Evolutionary conservation across 2,113 vertebrate species (phyloP).

Genomic region (Oceanites oceanicus): DNA sequence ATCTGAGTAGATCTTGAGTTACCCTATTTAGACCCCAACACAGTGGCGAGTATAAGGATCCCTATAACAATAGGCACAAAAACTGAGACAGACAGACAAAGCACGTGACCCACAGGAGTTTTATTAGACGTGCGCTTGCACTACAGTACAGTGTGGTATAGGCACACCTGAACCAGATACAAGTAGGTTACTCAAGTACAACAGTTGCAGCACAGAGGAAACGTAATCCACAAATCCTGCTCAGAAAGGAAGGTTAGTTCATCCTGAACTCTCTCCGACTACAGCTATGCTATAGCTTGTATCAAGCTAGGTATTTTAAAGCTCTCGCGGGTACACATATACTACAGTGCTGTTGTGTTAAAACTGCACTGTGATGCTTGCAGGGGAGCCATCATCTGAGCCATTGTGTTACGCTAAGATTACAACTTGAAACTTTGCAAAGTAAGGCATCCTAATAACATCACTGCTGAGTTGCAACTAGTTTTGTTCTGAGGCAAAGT

Average conservation of each 20-base stretch:
- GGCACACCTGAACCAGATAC: slow-evolving; percentile 18
- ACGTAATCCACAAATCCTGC: neutral
- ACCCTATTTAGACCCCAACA: neutral
- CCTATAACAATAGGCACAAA: neutral
- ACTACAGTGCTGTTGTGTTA: neutral
- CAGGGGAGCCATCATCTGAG: neutral
- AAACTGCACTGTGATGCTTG: neutral
- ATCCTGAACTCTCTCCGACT: neutral
- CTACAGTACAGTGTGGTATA: slow-evolving; percentile 40
- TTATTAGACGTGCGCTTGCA: slow-evolving; percentile 41
- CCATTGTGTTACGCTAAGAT: neutral
- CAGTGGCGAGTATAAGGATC: rapidly evolving
- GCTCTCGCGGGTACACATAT: neutral
- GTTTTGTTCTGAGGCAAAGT: neutral
- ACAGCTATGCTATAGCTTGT: neutral
- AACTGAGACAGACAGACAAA: neutral
- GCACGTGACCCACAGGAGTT: neutral
- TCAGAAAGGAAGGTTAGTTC: neutral
- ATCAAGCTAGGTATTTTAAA: neutral
- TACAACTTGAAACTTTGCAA: neutral
- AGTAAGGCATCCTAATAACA: neutral
- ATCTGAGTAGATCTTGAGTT: neutral
- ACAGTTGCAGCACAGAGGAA: slow-evolving; percentile 20
- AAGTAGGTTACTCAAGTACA: slow-evolving; percentile 27
- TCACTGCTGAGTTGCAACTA: neutral